Base-by-base conservation (phyloP, 23 tunicate genomes). In the Trididemnum clinides region DNA sequence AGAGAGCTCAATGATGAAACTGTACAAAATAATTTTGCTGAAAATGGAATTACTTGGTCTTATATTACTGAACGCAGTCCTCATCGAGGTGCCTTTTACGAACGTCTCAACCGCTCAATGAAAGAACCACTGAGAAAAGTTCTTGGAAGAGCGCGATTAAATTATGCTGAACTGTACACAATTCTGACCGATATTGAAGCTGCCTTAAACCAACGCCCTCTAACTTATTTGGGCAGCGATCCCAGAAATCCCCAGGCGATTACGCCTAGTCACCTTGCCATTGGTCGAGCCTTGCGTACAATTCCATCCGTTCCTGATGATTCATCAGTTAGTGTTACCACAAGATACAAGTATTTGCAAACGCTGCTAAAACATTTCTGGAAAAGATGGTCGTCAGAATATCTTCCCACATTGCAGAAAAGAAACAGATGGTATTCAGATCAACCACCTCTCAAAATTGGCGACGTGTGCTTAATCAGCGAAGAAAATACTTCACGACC, bases 201-300 rank as follows among this genome's bases (percentile, higher is more conserved):
- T 5, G 22, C 75, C 5, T 66, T 66, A 31, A 66, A 66, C 31
- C 75, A 66, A 31, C 36, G 75, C 6, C 37, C 75, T 2, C 22
- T 66, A 5, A 66, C 75, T 4, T 66, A 66, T 66, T 66, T 66
- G 75, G 75, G 75, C 7, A 66, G 75, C 31, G 75, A 66, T 23
- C 75, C 37, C 12, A 66, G 31, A 6, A 66, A 66, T 31, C 36
- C 31, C 5, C 75, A 66, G n/a, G 75, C 75, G 5, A 29, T 66
- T 66, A 66, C 75, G 12, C 75, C 75, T 29, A 66, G 75, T 31
- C 75, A 66, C 31, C 31, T 66, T 29, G 31, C 22, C 19, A 29
- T 66, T 28, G 75, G 75, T 28, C 36, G n/a, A 2, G 37, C 75
- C 2, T 66, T 66, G 25, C 66, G 66, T 10, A 25, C 20, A 59